Percentiles rank a stretch among this genome's conserved stretches.
These are phyloP conservation scores for Portunus trituberculatus DNA, from an alignment of 1,140 invertebrate species.

Conservation along the genomic window DNA sequence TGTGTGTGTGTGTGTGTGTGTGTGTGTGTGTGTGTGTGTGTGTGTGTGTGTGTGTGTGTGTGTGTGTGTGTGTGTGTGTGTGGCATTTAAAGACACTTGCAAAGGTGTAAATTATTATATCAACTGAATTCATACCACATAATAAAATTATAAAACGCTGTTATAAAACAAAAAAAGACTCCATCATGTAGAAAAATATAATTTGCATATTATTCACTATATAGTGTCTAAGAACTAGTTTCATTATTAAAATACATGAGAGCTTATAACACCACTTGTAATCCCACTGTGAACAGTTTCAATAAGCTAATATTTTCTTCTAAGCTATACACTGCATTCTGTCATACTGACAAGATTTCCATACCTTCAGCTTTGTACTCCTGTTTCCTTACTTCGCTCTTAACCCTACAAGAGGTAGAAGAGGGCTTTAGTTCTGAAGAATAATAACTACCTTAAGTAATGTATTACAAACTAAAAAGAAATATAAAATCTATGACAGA, in stretches of 20 bases:
- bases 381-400: constrained; percentile 66
- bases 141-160: not conserved
- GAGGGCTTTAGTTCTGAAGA: constrained; percentile 57
- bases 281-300: constrained; percentile 9
- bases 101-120: constrained; percentile 1
- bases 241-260: constrained; percentile 14
- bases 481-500: constrained; percentile 52
- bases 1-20: not conserved
- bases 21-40: constrained; percentile 25
- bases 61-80: not conserved
- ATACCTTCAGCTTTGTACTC: constrained; percentile 68
- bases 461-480: constrained; percentile 23
- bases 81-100: not conserved
- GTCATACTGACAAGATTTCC: constrained; percentile 38
- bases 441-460: constrained; percentile 61
- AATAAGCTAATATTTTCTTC: not conserved
- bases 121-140: not conserved
- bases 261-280: constrained; percentile 23
- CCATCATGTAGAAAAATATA: not conserved
- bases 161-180: not conserved
- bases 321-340: constrained; percentile 47
- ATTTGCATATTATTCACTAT: not conserved
- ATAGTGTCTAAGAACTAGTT: not conserved
- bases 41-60: not conserved
- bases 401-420: constrained; percentile 75